Evolutionary conservation across 37 sponge, comb jelly and placozoan species (phyloP).

Genomic region (Agelas oroides): DNA sequence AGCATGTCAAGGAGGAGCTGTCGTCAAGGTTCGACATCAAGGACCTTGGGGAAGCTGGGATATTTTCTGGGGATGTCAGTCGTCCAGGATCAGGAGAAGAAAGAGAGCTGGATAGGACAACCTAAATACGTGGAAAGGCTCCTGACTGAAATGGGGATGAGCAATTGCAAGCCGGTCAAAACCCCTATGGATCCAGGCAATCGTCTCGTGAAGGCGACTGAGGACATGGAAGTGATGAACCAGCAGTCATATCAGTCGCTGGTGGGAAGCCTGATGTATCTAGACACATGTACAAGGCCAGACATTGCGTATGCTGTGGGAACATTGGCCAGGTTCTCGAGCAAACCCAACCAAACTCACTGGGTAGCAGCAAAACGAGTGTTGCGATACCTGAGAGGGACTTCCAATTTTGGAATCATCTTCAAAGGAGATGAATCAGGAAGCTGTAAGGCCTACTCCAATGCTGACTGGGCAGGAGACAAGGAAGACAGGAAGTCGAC

Average conservation of each 20-base stretch:
- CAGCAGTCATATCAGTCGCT: conserved; percentile 28
- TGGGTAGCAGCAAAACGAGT: conserved; percentile 46
- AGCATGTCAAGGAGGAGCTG: no score
- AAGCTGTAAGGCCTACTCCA: background rate
- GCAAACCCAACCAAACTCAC: conserved; percentile 34
- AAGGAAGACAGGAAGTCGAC: conserved; percentile 37
- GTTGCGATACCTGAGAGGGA: conserved; percentile 50
- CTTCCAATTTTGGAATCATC: conserved; percentile 21
- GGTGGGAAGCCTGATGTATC: conserved; percentile 49
- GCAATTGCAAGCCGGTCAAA: conserved; percentile 22
- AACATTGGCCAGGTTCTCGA: conserved; percentile 17
- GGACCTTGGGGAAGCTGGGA: conserved; percentile 31
- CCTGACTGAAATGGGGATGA: conserved; percentile 16
- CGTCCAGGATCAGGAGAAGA: conserved; percentile 27
- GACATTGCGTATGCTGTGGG: conserved; percentile 34
- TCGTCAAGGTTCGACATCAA: conserved; percentile 36
- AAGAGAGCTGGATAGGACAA: conserved; percentile 42
- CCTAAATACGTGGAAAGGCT: conserved; percentile 35
- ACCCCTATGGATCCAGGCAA: conserved; percentile 27
- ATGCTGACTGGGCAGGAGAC: conserved; percentile 55
- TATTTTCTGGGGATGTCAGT: conserved; percentile 48
- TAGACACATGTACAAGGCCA: conserved; percentile 38
- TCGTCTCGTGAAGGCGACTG: conserved; percentile 29
- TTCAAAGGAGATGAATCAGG: conserved; percentile 21
- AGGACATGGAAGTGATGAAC: conserved; percentile 6